Conservation (phyloP, 37 sponge, comb jelly and placozoan genomes). For the Amphimedon queenslandica region DNA sequence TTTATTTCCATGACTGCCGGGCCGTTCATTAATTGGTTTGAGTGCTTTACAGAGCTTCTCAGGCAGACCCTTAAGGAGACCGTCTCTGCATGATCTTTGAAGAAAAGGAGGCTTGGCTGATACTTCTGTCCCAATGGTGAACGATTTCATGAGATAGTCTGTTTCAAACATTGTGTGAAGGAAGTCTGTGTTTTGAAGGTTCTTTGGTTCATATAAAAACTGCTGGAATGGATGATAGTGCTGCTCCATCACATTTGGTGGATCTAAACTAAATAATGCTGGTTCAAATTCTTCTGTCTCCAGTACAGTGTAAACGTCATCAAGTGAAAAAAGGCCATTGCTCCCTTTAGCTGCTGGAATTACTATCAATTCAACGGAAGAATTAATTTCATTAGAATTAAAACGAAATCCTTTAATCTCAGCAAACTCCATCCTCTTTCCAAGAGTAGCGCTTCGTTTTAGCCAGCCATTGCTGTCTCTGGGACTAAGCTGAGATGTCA, state of each 20-base stretch:
- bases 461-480: slow-evolving; percentile 57
- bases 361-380: slow-evolving; percentile 26
- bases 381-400: slow-evolving; percentile 11
- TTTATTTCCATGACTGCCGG: neutral
- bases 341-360: neutral
- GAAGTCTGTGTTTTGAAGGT: slow-evolving; percentile 20
- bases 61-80: slow-evolving; percentile 45
- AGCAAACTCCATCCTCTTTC: slow-evolving; percentile 17
- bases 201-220: slow-evolving; percentile 31
- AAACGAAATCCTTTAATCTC: slow-evolving; percentile 46
- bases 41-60: slow-evolving; percentile 28
- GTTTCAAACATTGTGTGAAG: slow-evolving; percentile 66
- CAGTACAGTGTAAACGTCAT: slow-evolving; percentile 43
- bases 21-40: slow-evolving; percentile 44
- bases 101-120: slow-evolving; percentile 65
- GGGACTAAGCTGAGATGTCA: slow-evolving; percentile 48
- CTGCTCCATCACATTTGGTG: slow-evolving; percentile 37
- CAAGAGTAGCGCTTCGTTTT: slow-evolving; percentile 28
- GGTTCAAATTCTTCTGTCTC: slow-evolving; percentile 19
- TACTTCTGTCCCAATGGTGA: slow-evolving; percentile 64
- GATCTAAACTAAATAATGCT: slow-evolving; percentile 59
- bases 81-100: slow-evolving; percentile 35
- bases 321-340: slow-evolving; percentile 34
- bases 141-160: slow-evolving; percentile 67
- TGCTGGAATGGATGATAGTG: slow-evolving; percentile 71